Conservation (phyloP, 2,888 invertebrate genomes). For the Heliconius erato region DNA sequence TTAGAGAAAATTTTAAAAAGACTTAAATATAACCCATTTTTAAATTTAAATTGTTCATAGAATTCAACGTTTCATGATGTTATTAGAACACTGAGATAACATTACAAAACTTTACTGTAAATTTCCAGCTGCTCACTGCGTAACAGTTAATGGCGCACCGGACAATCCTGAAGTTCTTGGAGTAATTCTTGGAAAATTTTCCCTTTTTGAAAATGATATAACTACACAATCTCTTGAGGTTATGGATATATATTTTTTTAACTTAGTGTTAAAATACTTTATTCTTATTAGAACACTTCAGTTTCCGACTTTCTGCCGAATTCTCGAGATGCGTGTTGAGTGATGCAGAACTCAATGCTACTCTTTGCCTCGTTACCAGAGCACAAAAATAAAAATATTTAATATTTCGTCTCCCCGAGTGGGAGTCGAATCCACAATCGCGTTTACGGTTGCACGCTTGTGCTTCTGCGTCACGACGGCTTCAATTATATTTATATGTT, state of each 20-base stretch:
- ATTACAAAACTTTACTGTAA: not conserved
- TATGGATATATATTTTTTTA: not conserved
- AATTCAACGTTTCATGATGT: not conserved
- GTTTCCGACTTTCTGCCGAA: not conserved
- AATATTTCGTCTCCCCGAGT: no score
- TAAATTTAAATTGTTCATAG: not conserved
- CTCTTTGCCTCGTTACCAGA: no score
- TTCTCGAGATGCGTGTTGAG: not conserved
- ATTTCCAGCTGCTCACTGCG: conserved; percentile 40
- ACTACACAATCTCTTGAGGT: conserved; percentile 29
- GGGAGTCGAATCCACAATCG: no score
- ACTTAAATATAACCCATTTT: not conserved
- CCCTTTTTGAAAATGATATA: conserved; percentile 34
- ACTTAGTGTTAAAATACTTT: not conserved
- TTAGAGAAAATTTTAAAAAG: not conserved
- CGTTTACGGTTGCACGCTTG: no score
- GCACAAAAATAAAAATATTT: no score
- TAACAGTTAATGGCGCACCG: conserved; percentile 23
- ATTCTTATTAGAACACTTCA: not conserved
- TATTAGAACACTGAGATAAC: not conserved
- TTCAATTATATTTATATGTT: not conserved
- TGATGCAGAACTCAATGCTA: no score
- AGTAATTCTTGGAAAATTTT: conserved; percentile 38
- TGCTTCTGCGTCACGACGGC: no score
- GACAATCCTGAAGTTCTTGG: conserved; percentile 35